Percentiles rank a stretch among this genome's conserved stretches.
Evolutionary conservation across 2,113 vertebrate genomes (phyloP).

Genomic region (Ictidomys tridecemlineatus): DNA sequence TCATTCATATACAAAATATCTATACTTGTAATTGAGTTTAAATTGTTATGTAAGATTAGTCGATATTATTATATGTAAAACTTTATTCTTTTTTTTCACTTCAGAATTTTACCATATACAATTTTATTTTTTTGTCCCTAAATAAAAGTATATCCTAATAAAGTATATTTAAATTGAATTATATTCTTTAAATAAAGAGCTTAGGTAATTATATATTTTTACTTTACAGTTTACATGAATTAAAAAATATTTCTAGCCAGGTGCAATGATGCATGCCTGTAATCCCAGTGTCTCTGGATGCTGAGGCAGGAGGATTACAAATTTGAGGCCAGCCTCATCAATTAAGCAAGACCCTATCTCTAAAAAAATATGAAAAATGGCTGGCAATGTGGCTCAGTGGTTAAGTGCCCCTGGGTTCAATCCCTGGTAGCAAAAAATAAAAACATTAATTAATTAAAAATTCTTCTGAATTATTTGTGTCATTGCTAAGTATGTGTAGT

Average conservation of each 20-base stretch:
- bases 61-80: not conserved
- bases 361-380: too few relatives aligned
- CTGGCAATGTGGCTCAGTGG: too few relatives aligned
- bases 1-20: not conserved
- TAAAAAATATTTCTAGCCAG: not conserved
- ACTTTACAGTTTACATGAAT: not conserved
- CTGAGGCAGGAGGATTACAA: too few relatives aligned
- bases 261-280: too few relatives aligned
- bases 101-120: not conserved
- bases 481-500: not conserved
- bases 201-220: not conserved
- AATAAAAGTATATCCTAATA: not conserved
- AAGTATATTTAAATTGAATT: not conserved
- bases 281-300: too few relatives aligned
- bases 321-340: too few relatives aligned
- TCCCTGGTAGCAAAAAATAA: too few relatives aligned
- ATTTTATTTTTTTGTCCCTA: not conserved
- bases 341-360: too few relatives aligned
- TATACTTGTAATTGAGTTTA: not conserved
- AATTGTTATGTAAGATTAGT: not conserved
- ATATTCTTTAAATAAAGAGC: not conserved
- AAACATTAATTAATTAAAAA: not conserved
- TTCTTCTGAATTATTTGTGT: not conserved
- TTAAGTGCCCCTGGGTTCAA: too few relatives aligned
- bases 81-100: not conserved